A percentile compares a stretch with the other conserved stretches of the same genome.
phyloP scores from a whole-genome alignment of 2,888 invertebrate species.

The Hirtodrosophila cameraria region DNA sequence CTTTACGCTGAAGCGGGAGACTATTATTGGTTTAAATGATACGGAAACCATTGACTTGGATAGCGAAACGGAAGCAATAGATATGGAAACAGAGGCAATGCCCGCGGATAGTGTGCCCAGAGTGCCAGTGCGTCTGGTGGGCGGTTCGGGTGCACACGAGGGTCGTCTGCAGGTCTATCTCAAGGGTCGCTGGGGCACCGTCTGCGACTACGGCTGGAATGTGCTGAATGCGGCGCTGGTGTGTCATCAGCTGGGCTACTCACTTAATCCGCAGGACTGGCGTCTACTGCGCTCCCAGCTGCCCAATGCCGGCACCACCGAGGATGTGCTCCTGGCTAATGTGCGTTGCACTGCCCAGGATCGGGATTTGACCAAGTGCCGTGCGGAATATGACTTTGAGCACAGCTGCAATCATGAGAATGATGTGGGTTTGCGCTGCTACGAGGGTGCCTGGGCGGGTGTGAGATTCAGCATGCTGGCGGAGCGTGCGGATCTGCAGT shows the following conservation, averaged over 20 bases:
- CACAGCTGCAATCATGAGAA: slow-evolving; percentile 94
- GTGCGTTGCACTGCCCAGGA: slow-evolving; percentile 96
- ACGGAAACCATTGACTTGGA: slow-evolving; percentile 85
- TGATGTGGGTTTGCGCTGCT: slow-evolving; percentile 95
- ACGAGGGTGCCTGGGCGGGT: slow-evolving; percentile 97
- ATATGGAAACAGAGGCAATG: slow-evolving; percentile 86
- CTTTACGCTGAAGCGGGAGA: slow-evolving; percentile 91
- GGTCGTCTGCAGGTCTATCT: slow-evolving; percentile 94
- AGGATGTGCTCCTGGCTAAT: slow-evolving; percentile 92
- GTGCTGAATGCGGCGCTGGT: slow-evolving; percentile 95
- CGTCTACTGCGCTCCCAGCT: slow-evolving; percentile 92
- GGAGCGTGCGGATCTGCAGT: slow-evolving; percentile 93
- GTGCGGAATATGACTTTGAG: slow-evolving; percentile 93
- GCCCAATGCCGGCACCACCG: slow-evolving; percentile 90
- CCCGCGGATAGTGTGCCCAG: slow-evolving; percentile 86
- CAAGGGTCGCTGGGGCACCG: slow-evolving; percentile 96
- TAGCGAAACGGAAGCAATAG: slow-evolving; percentile 74
- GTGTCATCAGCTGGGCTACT: slow-evolving; percentile 97
- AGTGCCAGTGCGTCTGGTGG: slow-evolving; percentile 91
- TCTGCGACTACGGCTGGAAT: slow-evolving; percentile 98
- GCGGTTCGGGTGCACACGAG: slow-evolving; percentile 92
- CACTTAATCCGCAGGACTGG: slow-evolving; percentile 96
- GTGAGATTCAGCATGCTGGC: slow-evolving; percentile 94
- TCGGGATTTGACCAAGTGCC: slow-evolving; percentile 94
- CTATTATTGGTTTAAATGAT: slow-evolving; percentile 88